Conservation (phyloP, 2,797 vertebrate species). For the Tinamus major region DNA sequence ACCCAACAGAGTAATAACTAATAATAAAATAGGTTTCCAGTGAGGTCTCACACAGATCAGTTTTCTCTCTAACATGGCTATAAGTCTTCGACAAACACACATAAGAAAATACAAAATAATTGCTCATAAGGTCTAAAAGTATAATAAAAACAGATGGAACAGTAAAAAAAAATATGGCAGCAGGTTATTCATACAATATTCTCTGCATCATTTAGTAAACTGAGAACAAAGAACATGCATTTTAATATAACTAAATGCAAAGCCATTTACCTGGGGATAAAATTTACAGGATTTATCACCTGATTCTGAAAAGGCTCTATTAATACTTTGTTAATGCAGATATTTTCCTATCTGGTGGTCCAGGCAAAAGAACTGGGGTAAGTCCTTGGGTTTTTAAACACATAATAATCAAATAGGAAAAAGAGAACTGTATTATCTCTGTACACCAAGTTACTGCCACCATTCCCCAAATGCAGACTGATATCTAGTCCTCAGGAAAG, state of each 20-base stretch:
- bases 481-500: not conserved
- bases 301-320: not conserved
- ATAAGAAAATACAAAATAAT: conserved; percentile 5
- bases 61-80: not conserved
- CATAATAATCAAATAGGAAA: not conserved
- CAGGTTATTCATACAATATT: not conserved
- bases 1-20: conserved; percentile 20
- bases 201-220: not conserved
- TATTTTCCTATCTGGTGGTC: not conserved
- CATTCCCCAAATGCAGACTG: not conserved
- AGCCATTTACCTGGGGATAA: not conserved
- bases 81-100: not conserved
- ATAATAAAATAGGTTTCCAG: not conserved
- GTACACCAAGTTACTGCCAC: not conserved
- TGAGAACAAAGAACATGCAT: not conserved
- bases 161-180: not conserved
- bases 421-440: not conserved
- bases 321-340: not conserved
- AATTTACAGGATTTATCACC: not conserved
- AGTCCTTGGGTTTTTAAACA: not conserved
- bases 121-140: not conserved
- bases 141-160: not conserved
- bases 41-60: not conserved
- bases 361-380: not conserved
- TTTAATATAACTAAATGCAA: conserved; percentile 5